Evolutionary conservation across 2,888 invertebrate species (phyloP).

Genomic region (Orthonychiurus folsomi): DNA sequence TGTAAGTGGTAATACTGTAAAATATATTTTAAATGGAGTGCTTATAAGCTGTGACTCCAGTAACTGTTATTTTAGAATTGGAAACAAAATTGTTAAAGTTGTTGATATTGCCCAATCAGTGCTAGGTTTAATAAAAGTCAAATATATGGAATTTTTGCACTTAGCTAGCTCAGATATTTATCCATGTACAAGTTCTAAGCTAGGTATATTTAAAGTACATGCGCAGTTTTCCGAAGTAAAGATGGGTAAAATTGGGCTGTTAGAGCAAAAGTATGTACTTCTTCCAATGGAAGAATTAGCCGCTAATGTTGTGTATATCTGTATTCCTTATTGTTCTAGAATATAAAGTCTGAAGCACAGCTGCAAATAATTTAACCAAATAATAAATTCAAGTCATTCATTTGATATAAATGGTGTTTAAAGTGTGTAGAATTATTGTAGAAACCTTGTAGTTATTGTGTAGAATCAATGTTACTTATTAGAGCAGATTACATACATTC

Average conservation of each 20-base stretch:
- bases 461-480: too few species aligned
- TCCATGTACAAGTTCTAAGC: background rate
- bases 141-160: background rate
- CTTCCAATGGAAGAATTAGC: too few species aligned
- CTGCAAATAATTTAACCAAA: too few species aligned
- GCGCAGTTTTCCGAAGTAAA: background rate
- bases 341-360: too few species aligned
- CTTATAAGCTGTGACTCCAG: background rate
- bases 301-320: too few species aligned
- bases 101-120: background rate
- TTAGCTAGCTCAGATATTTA: background rate
- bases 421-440: too few species aligned
- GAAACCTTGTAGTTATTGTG: too few species aligned
- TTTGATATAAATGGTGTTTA: too few species aligned
- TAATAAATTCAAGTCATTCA: too few species aligned
- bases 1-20: background rate
- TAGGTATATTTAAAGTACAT: background rate
- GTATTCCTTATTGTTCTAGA: background rate
- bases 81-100: background rate
- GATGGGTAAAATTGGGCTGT: background rate
- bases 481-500: too few species aligned
- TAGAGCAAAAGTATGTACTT: background rate
- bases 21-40: conserved; percentile 1
- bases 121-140: background rate
- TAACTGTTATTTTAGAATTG: conserved; percentile 1